phyloP scores from a whole-genome alignment of 2,888 invertebrate species.

The Hymenopus coronatus region DNA sequence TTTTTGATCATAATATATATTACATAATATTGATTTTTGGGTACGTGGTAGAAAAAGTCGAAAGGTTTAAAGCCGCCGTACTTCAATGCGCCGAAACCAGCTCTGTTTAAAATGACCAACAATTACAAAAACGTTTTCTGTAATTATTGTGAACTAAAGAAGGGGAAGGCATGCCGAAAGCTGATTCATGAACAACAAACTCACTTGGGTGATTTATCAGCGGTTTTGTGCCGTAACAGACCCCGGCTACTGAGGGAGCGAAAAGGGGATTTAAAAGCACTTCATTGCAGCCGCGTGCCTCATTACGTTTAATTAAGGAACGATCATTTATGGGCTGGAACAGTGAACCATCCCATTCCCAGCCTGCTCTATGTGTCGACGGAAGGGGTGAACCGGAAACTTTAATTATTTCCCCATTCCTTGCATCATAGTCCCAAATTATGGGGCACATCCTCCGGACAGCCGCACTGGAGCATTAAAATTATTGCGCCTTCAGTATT shows the following conservation, averaged over 20 bases:
- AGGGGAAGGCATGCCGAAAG: not conserved
- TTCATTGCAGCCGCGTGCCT: not conserved
- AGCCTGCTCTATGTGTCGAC: not conserved
- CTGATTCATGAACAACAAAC: not conserved
- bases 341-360: not conserved
- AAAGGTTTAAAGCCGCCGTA: too few species aligned
- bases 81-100: too few species aligned
- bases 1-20: too few species aligned
- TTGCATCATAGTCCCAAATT: not conserved
- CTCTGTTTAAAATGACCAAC: too few species aligned
- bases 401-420: not conserved
- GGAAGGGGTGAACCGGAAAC: not conserved
- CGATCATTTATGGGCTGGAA: not conserved
- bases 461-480: not conserved
- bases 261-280: not conserved
- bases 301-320: not conserved
- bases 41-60: too few species aligned
- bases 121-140: too few species aligned
- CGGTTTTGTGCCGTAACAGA: not conserved
- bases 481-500: not conserved
- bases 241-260: not conserved
- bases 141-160: too few species aligned
- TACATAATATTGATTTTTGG: too few species aligned
- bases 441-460: not conserved
- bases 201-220: not conserved